Evolutionary conservation across 2,888 invertebrate genomes (phyloP).

Genomic region (Patella caerulea): DNA sequence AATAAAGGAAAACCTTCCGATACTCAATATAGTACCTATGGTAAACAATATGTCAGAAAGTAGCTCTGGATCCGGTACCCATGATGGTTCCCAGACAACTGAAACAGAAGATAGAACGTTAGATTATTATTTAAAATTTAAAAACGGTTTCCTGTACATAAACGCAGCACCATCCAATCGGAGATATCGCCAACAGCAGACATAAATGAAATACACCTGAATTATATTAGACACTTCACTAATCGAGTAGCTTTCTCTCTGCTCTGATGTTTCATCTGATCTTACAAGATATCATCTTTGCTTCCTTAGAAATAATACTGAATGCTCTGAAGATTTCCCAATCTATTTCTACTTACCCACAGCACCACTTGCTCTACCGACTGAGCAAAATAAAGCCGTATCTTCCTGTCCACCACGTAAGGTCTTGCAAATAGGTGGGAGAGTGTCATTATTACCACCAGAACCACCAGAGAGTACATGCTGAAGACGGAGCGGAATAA

Average conservation of each 20-base stretch:
- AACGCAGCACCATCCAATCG: too few species aligned
- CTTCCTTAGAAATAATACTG: background rate
- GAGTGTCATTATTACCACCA: background rate
- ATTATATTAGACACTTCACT: too few species aligned
- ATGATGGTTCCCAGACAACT: conserved; percentile 48
- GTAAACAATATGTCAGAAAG: conserved; percentile 62
- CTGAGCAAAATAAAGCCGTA: conserved; percentile 14
- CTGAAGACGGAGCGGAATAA: conserved; percentile 38
- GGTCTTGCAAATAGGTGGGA: conserved; percentile 17
- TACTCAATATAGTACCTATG: conserved; percentile 58
- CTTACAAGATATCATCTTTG: too few species aligned
- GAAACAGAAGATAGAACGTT: background rate
- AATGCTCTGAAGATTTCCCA: background rate
- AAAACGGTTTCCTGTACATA: too few species aligned
- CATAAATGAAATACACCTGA: too few species aligned
- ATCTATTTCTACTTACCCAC: background rate
- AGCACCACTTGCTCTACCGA: conserved; percentile 14
- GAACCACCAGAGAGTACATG: background rate
- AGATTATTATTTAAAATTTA: background rate
- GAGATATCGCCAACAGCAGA: too few species aligned
- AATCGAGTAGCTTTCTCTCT: too few species aligned
- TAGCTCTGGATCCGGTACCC: conserved; percentile 58
- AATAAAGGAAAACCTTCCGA: conserved; percentile 60
- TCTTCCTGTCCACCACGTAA: background rate
- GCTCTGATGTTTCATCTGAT: too few species aligned